Evolutionary conservation across 2,113 vertebrate species (phyloP), one percentile per base, ranked within the genome.

Genomic region (Ameiurus melas): DNA sequence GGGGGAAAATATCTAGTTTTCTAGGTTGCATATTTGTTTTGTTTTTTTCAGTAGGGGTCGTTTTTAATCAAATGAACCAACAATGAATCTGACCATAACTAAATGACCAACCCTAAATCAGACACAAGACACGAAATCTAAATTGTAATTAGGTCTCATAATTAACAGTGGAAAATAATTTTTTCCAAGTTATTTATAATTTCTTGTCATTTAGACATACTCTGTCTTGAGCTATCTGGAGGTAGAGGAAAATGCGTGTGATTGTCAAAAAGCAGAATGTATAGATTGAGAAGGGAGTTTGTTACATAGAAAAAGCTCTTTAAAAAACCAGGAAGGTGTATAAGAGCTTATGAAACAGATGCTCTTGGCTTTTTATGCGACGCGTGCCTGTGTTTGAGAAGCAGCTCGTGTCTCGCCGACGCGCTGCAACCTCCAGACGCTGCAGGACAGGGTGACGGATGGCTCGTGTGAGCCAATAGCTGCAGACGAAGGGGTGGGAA

Each of bases 391-490:
- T 87, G 90, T 92, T 92, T 94, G 92, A 89, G 91, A 89, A 89
- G 83, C 78, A 85, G 62, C 55, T 30, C 55, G 39, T 70, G 57
- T 71, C 84, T 86, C 81, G 75, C 88, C 80, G 22, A 60, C 80
- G 88, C 83, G 66, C 75, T 79, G 93, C 94, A 96, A 94, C 94
- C 92, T 95, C 95, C 94, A 95, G 95, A 83, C 83, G 83, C 87
- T 84, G 80, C 95, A 95, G 94, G 95, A 94, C 94, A 94, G 95
- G 94, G 94, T 94, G 90, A 89, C 66, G 96, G 95, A 95, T 96
- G 94, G 93, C 94, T 95, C 94, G 91, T 92, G 91, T 89, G 93
- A 94, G 95, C 96, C 96, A 94, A 96, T 96, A 94, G 96, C 94
- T 95, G 96, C 53, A 90, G 93, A 94, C 94, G 94, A 68, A 94